These are phyloP conservation scores for Gracilinanus agilis DNA, from an alignment of 2,113 vertebrate species.

Conservation along the genomic window DNA sequence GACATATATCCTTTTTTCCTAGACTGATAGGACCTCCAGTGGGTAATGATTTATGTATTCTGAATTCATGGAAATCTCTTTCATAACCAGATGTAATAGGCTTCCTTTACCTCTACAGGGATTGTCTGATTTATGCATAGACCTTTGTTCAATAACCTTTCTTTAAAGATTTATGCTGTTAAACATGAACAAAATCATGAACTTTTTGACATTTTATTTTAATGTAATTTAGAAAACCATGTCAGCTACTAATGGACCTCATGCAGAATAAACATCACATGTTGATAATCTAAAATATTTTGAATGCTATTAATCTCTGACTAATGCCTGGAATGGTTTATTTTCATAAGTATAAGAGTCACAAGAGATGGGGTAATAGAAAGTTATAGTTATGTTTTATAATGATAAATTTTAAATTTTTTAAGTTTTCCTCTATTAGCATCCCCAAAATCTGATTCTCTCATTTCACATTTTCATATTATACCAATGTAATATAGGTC, in stretches of 20 bases:
- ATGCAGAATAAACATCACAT: slow-evolving; percentile 63
- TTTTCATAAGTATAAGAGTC: slow-evolving; percentile 51
- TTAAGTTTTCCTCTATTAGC: neutral
- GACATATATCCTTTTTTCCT: slow-evolving; percentile 60
- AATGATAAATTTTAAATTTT: slow-evolving; percentile 25
- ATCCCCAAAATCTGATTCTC: neutral
- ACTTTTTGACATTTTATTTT: slow-evolving; percentile 75
- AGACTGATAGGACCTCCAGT: slow-evolving; percentile 67
- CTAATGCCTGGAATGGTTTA: slow-evolving; percentile 54
- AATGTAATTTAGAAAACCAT: slow-evolving; percentile 74
- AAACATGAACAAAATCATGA: slow-evolving; percentile 65
- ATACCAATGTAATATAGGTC: neutral
- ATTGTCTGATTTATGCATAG: slow-evolving; percentile 71
- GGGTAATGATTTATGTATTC: slow-evolving; percentile 70
- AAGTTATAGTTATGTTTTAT: slow-evolving; percentile 24
- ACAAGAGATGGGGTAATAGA: slow-evolving; percentile 27
- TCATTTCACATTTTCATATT: slow-evolving; percentile 31
- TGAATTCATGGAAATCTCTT: slow-evolving; percentile 61
- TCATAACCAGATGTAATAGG: slow-evolving; percentile 70
- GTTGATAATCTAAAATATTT: slow-evolving; percentile 68
- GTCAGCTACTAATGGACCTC: slow-evolving; percentile 71
- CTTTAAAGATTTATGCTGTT: slow-evolving; percentile 72
- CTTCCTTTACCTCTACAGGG: slow-evolving; percentile 67
- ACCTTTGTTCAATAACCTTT: slow-evolving; percentile 74
- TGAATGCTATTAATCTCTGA: slow-evolving; percentile 67